Base-by-base conservation (phyloP, 1,140 invertebrate species). In the Drosophila parabipectinata region DNA sequence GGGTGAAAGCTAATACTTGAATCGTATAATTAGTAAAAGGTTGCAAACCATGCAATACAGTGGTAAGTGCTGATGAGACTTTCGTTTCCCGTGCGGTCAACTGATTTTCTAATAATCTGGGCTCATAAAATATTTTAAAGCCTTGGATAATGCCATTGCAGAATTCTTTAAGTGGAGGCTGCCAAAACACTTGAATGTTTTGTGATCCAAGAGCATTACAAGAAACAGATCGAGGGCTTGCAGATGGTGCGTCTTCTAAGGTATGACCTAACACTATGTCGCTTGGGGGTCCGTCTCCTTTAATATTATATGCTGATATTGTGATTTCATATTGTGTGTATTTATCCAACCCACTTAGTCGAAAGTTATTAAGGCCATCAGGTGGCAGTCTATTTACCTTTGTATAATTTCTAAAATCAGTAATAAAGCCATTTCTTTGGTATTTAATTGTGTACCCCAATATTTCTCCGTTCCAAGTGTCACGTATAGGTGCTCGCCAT, bases 401-500 rank as follows among this genome's bases (percentile, higher is more conserved):
- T 10, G 93, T 93, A 12, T 90, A 92, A 69, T 94, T 94, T 37
- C 89, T 92, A 5, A 92, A 55, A 61, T 37, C 76, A 47, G 82
- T 74, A 3, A 60, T 24, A 88, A 91, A 7, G 93, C 94, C 45
- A 93, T 93, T 67, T 79, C 95, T 94, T 10, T 93, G 93, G 93
- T 94, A 94, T 1, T 92, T 92, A 3, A 94, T 93, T 61, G 95
- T 95, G 92, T 98, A 98, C 1, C 97, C 97, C 18, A 96, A 92
- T 9, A 98, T 93, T 52, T 96, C 95, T 0, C 97, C 97, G 91
- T 98, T 97, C 93, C 95, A 96, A 0, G 95, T 94, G 61, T 96
- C 95, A 12, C 95, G 92, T 2, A 94, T 93, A 6, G 97, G 97
- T 1, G 96, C 93, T 71, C 95, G 94, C 97, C 97, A 98, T 26